Evolutionary conservation across 2,888 invertebrate genomes (phyloP).

Genomic region (Drosophila rellima): DNA sequence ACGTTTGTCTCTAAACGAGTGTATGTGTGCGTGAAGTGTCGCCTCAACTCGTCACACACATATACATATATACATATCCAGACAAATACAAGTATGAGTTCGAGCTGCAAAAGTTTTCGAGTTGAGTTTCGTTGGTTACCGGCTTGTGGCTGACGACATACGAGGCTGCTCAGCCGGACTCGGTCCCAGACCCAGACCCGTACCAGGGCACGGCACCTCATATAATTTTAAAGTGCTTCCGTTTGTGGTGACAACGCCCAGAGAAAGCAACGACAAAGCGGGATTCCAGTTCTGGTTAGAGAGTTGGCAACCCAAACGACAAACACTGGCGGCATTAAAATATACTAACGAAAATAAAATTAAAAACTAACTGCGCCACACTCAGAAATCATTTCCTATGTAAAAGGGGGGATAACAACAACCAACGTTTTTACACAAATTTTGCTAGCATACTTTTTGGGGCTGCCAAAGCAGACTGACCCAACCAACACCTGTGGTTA

Average conservation of each 20-base stretch:
- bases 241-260: conserved; percentile 71
- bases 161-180: conserved; percentile 39
- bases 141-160: conserved; percentile 77
- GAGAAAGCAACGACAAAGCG: conserved; percentile 28
- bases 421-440: conserved; percentile 41
- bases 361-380: conserved; percentile 63
- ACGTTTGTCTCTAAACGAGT: conserved; percentile 17
- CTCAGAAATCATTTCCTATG: conserved; percentile 39
- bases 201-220: conserved; percentile 52
- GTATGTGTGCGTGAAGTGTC: conserved; percentile 44
- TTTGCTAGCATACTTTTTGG: conserved; percentile 41
- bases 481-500: conserved; percentile 73
- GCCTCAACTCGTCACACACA: conserved; percentile 44
- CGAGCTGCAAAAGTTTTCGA: conserved; percentile 67
- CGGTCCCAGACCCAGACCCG: background rate
- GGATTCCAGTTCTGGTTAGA: conserved; percentile 40
- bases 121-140: conserved; percentile 81
- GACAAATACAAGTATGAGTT: conserved; percentile 8
- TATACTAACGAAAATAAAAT: conserved; percentile 68
- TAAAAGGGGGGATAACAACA: background rate
- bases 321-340: conserved; percentile 73
- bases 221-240: conserved; percentile 82
- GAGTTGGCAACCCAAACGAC: conserved; percentile 57
- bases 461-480: conserved; percentile 50
- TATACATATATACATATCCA: conserved; percentile 24